Percentiles rank a stretch among this genome's conserved stretches.
phyloP scores from a whole-genome alignment of 2,113 vertebrate genomes.

The Polypterus senegalus region DNA sequence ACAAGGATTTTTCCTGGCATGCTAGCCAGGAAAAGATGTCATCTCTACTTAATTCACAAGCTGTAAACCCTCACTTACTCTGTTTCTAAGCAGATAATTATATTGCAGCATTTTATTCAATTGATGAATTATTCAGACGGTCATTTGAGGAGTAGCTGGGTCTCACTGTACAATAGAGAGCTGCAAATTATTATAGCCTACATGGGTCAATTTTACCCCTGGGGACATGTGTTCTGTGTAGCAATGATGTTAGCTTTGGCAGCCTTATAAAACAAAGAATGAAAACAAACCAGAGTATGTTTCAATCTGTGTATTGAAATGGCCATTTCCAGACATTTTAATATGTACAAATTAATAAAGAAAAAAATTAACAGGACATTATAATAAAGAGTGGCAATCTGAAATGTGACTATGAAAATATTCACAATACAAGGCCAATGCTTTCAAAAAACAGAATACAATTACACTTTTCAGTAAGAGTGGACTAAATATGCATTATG shows the following conservation, averaged over 20 bases:
- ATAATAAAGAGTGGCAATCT: too few relatives aligned
- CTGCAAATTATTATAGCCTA: not conserved
- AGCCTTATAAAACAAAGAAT: constrained; percentile 3
- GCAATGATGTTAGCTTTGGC: constrained; percentile 5
- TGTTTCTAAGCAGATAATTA: constrained; percentile 3
- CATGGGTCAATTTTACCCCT: not conserved
- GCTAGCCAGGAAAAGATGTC: not conserved
- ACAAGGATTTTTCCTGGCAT: not conserved
- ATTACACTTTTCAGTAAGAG: too few relatives aligned
- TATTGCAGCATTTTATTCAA: constrained; percentile 1
- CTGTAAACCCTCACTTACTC: not conserved
- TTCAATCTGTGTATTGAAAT: too few relatives aligned
- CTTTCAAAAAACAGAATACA: too few relatives aligned
- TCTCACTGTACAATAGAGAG: not conserved
- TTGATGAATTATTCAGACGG: constrained; percentile 1
- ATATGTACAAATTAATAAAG: too few relatives aligned
- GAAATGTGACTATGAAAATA: too few relatives aligned
- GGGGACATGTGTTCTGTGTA: not conserved
- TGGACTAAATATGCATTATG: too few relatives aligned
- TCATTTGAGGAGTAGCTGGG: constrained; percentile 1
- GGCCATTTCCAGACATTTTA: too few relatives aligned
- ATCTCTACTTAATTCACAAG: not conserved
- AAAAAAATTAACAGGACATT: too few relatives aligned
- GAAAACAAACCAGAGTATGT: too few relatives aligned
- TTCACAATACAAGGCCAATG: too few relatives aligned